Conservation (phyloP, 2,797 vertebrate species). For the Ispidina picta region DNA sequence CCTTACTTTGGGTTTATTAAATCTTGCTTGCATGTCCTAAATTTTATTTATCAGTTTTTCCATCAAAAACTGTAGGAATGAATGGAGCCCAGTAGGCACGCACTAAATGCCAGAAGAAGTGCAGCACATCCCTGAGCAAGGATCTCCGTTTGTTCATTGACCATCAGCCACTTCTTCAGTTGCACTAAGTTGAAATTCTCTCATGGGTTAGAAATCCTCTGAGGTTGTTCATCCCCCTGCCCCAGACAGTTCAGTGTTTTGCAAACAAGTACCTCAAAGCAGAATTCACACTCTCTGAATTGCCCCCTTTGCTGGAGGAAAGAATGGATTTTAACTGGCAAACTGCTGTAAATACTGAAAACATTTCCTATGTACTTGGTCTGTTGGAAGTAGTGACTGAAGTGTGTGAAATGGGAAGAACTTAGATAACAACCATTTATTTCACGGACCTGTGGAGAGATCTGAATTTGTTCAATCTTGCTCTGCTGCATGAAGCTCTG, state of each 20-base stretch:
- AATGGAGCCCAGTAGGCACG: background rate
- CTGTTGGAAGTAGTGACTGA: background rate
- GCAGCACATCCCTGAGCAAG: background rate
- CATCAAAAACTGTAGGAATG: background rate
- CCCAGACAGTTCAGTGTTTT: background rate
- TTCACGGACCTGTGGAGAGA: background rate
- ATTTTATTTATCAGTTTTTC: background rate
- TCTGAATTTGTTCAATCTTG: background rate
- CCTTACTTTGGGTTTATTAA: background rate
- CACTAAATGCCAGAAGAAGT: background rate
- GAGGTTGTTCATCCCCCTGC: background rate
- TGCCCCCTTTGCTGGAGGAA: background rate
- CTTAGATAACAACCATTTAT: background rate
- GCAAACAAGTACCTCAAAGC: background rate
- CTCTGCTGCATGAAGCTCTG: background rate
- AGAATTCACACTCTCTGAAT: slow-evolving; percentile 5
- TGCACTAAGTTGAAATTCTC: background rate
- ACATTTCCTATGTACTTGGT: background rate
- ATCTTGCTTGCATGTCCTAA: background rate
- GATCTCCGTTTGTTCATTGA: background rate
- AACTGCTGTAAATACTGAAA: background rate
- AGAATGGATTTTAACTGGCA: background rate
- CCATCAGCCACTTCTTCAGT: background rate
- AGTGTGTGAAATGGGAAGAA: background rate
- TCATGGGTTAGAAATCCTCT: background rate